Evolutionary conservation across 2,888 invertebrate genomes (phyloP).

Genomic region (Hypolimnas misippus): DNA sequence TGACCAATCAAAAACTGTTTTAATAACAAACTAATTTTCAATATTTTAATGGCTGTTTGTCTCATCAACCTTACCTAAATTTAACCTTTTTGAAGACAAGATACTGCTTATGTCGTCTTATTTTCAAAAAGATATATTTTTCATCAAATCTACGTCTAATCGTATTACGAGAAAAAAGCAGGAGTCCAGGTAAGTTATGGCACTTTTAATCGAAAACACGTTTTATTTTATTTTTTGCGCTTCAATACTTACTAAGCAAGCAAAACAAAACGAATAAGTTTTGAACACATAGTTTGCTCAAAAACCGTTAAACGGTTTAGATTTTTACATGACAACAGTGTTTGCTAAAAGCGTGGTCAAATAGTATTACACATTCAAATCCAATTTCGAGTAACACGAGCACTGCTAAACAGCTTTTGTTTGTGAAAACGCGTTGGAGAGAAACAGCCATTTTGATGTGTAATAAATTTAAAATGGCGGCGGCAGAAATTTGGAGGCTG

Average conservation of each 20-base stretch:
- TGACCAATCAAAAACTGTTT: slow-evolving; percentile 17
- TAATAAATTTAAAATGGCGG: slow-evolving; percentile 68
- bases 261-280: neutral
- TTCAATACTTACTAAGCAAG: neutral
- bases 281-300: neutral
- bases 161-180: slow-evolving; percentile 5
- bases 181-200: slow-evolving; percentile 18
- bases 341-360: neutral
- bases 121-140: too few species aligned
- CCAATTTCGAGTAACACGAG: slow-evolving; percentile 38
- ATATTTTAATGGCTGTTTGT: slow-evolving; percentile 23
- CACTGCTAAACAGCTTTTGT: slow-evolving; percentile 33
- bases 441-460: slow-evolving; percentile 66
- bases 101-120: slow-evolving; percentile 12
- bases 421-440: slow-evolving; percentile 47
- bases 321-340: neutral
- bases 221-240: slow-evolving; percentile 10
- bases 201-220: slow-evolving; percentile 6
- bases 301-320: slow-evolving; percentile 1
- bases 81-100: neutral
- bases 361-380: slow-evolving; percentile 20
- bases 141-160: neutral
- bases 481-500: slow-evolving; percentile 85
- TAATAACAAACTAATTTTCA: slow-evolving; percentile 6
- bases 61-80: slow-evolving; percentile 1